Evolutionary conservation across 2,797 vertebrate species (phyloP).

Genomic region (Crotalus adamanteus): DNA sequence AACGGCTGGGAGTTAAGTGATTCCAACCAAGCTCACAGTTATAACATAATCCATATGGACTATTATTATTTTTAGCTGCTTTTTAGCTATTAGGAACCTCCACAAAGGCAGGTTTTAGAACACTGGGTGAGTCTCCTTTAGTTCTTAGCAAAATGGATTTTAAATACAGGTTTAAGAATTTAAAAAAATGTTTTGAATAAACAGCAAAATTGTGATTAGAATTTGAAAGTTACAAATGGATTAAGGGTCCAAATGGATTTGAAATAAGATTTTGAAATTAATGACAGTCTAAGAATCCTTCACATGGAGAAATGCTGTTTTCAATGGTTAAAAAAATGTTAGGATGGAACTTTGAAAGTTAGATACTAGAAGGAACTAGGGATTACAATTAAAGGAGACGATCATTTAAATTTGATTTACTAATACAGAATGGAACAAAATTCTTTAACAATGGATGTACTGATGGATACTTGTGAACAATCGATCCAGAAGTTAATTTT

Average conservation of each 20-base stretch:
- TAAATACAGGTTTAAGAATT: not conserved
- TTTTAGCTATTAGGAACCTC: not conserved
- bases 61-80: not conserved
- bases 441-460: not conserved
- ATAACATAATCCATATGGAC: not conserved
- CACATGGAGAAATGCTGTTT: not conserved
- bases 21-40: not conserved
- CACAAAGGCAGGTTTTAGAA: not conserved
- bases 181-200: not conserved
- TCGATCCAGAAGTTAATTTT: not conserved
- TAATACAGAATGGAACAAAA: not conserved
- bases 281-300: not conserved
- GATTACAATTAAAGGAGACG: not conserved
- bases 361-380: not conserved
- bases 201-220: not conserved
- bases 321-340: not conserved
- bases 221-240: not conserved
- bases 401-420: not conserved
- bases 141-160: not conserved
- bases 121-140: not conserved
- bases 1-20: not conserved
- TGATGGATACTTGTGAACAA: not conserved
- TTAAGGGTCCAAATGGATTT: not conserved
- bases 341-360: not conserved
- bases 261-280: not conserved